These are phyloP conservation scores for Aleiodes sp. DNA, from an alignment of 1,140 invertebrate species.

Conservation along the genomic window DNA sequence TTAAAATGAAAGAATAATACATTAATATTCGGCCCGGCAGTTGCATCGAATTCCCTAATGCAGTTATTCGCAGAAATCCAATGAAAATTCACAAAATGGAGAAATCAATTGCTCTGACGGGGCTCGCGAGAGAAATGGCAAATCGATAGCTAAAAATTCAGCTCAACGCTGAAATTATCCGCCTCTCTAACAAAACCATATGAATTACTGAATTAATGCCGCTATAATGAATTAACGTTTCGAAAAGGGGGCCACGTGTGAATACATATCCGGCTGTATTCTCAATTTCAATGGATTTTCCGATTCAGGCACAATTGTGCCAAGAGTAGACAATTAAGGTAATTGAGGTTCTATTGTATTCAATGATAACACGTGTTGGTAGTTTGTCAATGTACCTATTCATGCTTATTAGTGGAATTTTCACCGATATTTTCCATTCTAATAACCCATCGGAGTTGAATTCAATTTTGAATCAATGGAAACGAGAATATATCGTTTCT, in stretches of 20 bases:
- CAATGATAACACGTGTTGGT: slow-evolving; percentile 3
- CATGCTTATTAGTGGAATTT: not conserved
- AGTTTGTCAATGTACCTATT: not conserved
- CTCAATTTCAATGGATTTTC: not conserved
- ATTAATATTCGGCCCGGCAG: no score
- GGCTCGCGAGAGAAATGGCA: no score
- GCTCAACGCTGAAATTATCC: not conserved
- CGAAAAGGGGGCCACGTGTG: not conserved
- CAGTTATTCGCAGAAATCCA: no score
- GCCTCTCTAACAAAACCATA: not conserved
- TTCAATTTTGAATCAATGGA: not conserved
- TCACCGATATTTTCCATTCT: not conserved
- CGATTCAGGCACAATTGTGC: not conserved
- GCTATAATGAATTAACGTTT: not conserved
- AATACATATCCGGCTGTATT: not conserved
- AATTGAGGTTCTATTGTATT: not conserved
- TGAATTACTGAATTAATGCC: not conserved
- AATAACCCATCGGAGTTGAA: not conserved
- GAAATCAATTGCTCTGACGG: no score
- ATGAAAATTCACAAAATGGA: no score
- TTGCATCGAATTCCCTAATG: no score
- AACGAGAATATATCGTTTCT: no score
- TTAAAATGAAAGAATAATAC: no score
- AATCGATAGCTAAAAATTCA: not conserved
- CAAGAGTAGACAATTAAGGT: slow-evolving; percentile 8